Conservation (phyloP, 2,797 vertebrate species). For the Arnoldichthys spilopterus region DNA sequence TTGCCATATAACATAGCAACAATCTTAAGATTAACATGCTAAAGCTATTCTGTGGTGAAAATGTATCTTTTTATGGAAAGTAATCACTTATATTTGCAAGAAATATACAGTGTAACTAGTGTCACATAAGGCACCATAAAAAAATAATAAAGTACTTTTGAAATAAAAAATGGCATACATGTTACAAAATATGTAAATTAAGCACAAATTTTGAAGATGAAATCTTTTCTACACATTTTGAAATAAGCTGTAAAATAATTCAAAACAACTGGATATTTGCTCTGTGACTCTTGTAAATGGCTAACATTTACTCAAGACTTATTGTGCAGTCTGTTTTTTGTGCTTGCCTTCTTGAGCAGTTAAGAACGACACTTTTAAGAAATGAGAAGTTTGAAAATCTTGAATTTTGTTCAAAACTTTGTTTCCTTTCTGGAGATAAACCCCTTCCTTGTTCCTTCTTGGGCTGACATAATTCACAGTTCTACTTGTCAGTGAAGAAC, state of each 20-base stretch:
- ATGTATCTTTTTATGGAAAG: not conserved
- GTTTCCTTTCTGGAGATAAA: no score
- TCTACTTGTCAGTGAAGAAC: not conserved
- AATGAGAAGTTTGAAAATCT: no score
- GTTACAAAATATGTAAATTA: no score
- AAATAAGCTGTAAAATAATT: not conserved
- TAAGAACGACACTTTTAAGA: not conserved
- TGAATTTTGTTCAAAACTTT: no score
- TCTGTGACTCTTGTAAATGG: not conserved
- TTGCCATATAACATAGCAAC: not conserved
- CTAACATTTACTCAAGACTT: no score
- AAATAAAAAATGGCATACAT: not conserved
- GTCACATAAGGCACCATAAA: no score
- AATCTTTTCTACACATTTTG: no score
- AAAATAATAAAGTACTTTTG: not conserved
- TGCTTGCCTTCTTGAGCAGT: not conserved
- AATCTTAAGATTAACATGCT: not conserved
- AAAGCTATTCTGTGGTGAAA: not conserved
- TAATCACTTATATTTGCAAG: not conserved
- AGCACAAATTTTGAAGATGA: no score
- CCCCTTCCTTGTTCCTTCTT: not conserved
- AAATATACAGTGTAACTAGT: not conserved
- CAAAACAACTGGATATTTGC: constrained; percentile 41
- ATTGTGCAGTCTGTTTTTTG: no score
- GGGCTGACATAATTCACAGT: not conserved